Base-by-base conservation (phyloP, 1,140 invertebrate genomes). In the Pantala flavescens region DNA sequence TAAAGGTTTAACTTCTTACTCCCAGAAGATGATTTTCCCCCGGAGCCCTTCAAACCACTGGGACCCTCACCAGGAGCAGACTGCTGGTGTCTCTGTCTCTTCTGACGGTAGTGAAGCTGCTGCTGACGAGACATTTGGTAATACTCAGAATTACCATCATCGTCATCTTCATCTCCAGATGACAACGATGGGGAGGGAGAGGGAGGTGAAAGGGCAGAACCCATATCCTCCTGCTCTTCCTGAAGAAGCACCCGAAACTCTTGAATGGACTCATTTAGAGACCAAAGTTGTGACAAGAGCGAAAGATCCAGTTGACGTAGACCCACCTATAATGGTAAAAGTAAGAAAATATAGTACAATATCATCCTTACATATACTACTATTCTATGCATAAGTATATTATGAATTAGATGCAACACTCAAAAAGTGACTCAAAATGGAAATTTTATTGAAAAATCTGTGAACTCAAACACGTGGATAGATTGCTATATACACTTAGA, bases 241-340 rank as follows among this genome's bases (percentile, higher is more conserved):
- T 91, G 89, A 43, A 91, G 81, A 23, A 91, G 85, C 73, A 88
- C 86, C 19, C 93, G 88, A 83, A 94, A 95, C 75, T 94, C 92
- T 78, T 94, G 92, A 80, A 95, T 94, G 0, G 92, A 90, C 81
- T 95, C 93, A 80, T 94, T 94, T 9, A 96, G 83, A 0, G 92
- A 90, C 93, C 93, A 94, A 74, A 96, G 83, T 82, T 95, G 93
- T 2, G 92, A 94, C 0, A 96, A 84, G 24, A 95, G 82, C 0
- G 92, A 93, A 36, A 95, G 84, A 81, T 95, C 93, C 80, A 95
- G 79, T 80, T 95, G 93, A 14, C 94, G 85, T 0, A 95, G 84
- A 76, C 90, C 90, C 77, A 91, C 92, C 92, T 94, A 85, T 72
- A 88, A 88, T 72, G 12, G 75, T 77, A 36, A 73, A 14, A 73